These are phyloP conservation scores for Conops quadrifasciatus DNA, from an alignment of 2,888 invertebrate species.

Conservation along the genomic window DNA sequence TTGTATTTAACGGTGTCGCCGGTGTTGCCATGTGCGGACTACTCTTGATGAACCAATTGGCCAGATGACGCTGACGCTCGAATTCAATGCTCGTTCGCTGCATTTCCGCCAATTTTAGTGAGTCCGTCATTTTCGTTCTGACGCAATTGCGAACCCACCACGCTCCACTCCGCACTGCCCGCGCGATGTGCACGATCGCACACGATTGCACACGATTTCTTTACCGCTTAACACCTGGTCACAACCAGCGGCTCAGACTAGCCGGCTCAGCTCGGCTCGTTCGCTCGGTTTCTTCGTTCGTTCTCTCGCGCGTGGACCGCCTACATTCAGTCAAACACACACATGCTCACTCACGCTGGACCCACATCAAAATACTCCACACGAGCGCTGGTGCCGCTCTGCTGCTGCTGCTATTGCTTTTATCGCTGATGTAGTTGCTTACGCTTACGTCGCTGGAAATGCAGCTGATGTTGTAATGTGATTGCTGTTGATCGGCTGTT, in stretches of 20 bases:
- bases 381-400: not conserved
- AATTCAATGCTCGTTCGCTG: slow-evolving; percentile 65
- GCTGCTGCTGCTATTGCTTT: not conserved
- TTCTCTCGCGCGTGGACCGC: not conserved
- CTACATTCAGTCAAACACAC: not conserved
- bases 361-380: not conserved
- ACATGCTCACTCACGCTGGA: not conserved
- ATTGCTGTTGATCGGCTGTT: slow-evolving; percentile 3
- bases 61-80: slow-evolving; percentile 65
- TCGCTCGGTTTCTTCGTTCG: not conserved
- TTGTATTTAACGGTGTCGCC: slow-evolving; percentile 47
- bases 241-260: not conserved
- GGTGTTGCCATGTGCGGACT: slow-evolving; percentile 65
- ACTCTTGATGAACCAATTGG: slow-evolving; percentile 66
- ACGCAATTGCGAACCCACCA: not conserved
- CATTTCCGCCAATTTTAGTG: slow-evolving; percentile 63
- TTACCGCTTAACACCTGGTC: not conserved
- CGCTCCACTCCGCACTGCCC: not conserved
- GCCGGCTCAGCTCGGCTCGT: too few relatives aligned
- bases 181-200: not conserved
- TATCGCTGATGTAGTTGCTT: too few relatives aligned
- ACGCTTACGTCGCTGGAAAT: not conserved
- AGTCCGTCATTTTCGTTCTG: slow-evolving; percentile 55
- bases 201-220: not conserved
- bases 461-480: not conserved